Conservation (phyloP, 2,888 invertebrate genomes). For the Lagria hirta region DNA sequence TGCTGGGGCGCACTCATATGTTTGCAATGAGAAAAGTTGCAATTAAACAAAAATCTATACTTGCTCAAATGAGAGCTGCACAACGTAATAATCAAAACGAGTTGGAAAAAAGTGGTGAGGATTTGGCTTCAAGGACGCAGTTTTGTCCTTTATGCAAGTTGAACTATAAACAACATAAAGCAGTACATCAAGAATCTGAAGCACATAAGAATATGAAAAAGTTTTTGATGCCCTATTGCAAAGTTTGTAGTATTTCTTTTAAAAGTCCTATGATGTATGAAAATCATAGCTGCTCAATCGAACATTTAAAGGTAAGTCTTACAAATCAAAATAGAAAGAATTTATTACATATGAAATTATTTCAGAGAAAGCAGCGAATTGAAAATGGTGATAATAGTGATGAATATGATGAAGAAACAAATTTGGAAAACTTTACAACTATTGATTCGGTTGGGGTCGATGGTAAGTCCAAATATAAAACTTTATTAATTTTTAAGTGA, state of each 20-base stretch:
- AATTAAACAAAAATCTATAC: slow-evolving; percentile 70
- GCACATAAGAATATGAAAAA: slow-evolving; percentile 83
- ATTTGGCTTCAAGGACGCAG: slow-evolving; percentile 56
- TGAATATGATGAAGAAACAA: slow-evolving; percentile 67
- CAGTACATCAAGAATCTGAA: slow-evolving; percentile 76
- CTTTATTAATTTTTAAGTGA: background rate
- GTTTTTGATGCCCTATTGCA: slow-evolving; percentile 80
- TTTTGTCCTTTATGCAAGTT: slow-evolving; percentile 54
- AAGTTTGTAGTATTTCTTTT: slow-evolving; percentile 74
- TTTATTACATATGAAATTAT: slow-evolving; percentile 16
- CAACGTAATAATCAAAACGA: slow-evolving; percentile 80
- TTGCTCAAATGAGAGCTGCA: slow-evolving; percentile 75
- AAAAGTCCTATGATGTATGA: slow-evolving; percentile 85
- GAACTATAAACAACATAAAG: slow-evolving; percentile 58
- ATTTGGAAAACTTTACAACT: slow-evolving; percentile 83
- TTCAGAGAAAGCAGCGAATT: slow-evolving; percentile 61
- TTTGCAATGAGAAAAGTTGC: slow-evolving; percentile 74
- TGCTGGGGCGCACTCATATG: slow-evolving; percentile 71
- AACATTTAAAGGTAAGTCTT: slow-evolving; percentile 72
- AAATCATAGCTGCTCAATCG: slow-evolving; percentile 78
- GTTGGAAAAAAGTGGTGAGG: slow-evolving; percentile 69
- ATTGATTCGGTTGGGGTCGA: slow-evolving; percentile 88
- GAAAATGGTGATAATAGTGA: slow-evolving; percentile 49
- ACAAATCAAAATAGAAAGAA: too few relatives aligned
- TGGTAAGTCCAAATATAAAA: slow-evolving; percentile 58